A percentile compares a stretch with the other conserved stretches of the same genome.
These are phyloP conservation scores for Eristalinus sepulchralis DNA, from an alignment of 2,888 invertebrate genomes.

Conservation along the genomic window DNA sequence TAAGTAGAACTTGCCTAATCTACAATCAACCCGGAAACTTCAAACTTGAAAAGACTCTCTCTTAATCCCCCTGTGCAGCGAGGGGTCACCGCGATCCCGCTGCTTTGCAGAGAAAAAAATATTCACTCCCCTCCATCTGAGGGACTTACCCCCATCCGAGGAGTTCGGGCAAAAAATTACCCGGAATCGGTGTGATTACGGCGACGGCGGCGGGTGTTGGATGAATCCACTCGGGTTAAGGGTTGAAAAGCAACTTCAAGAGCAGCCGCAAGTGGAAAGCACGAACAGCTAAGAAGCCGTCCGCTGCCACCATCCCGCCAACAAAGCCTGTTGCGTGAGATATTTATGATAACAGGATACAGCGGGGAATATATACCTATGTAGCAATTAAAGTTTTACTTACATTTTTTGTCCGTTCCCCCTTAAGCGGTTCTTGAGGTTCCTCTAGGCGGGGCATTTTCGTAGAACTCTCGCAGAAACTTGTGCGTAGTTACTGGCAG, in stretches of 20 bases:
- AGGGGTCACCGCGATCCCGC: background rate
- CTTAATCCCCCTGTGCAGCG: background rate
- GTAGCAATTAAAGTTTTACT: slow-evolving; percentile 65
- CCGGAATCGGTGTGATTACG: slow-evolving; percentile 32
- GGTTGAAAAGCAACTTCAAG: slow-evolving; percentile 32
- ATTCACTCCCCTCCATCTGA: background rate
- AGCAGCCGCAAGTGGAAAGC: slow-evolving; percentile 3
- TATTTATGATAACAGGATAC: slow-evolving; percentile 66
- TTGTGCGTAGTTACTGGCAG: slow-evolving; percentile 36
- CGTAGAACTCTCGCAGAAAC: slow-evolving; percentile 6
- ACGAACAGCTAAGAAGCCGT: background rate
- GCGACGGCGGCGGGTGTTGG: background rate
- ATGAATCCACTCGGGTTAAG: slow-evolving; percentile 20
- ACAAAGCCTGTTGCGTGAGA: slow-evolving; percentile 68
- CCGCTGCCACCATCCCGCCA: slow-evolving; percentile 39
- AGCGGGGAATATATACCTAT: slow-evolving; percentile 55
- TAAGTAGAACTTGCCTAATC: slow-evolving; percentile 62
- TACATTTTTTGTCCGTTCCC: slow-evolving; percentile 8
- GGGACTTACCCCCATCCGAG: slow-evolving; percentile 3
- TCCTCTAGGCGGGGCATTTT: slow-evolving; percentile 27
- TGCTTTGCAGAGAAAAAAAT: slow-evolving; percentile 10
- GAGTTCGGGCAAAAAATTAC: slow-evolving; percentile 5
- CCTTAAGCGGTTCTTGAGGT: background rate
- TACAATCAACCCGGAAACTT: slow-evolving; percentile 63
- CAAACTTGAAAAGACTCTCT: slow-evolving; percentile 57